phyloP scores from a whole-genome alignment of 2,113 vertebrate species.

The Ctenodactylus gundi region DNA sequence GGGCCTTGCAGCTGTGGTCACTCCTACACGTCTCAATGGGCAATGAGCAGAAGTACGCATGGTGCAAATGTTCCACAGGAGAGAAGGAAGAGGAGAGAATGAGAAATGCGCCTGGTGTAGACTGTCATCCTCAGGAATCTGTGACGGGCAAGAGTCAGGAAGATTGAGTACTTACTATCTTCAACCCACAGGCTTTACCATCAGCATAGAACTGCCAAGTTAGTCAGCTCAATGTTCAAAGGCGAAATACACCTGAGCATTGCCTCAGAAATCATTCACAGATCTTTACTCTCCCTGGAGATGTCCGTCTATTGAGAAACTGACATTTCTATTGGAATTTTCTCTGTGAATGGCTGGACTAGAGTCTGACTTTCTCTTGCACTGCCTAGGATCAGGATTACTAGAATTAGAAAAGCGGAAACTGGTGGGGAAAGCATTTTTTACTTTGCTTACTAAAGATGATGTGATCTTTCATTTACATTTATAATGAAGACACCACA shows the following conservation, averaged over 20 bases:
- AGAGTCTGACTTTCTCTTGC: not conserved
- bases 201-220: not conserved
- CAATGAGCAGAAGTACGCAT: not conserved
- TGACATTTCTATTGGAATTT: not conserved
- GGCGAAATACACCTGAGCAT: not conserved
- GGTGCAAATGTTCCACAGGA: not conserved
- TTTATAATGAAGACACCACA: not conserved
- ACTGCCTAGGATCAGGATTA: not conserved
- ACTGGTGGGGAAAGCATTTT: not conserved
- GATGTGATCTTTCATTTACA: not conserved
- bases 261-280: not conserved
- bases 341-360: not conserved
- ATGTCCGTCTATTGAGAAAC: not conserved
- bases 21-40: not conserved
- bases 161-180: not conserved
- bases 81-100: not conserved
- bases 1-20: not conserved
- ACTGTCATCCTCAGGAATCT: not conserved
- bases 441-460: constrained; percentile 5
- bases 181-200: not conserved
- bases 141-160: not conserved
- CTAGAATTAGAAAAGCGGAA: not conserved
- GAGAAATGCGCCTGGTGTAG: not conserved
- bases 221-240: not conserved
- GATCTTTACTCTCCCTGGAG: not conserved